Conservation (phyloP, 2,113 vertebrate genomes). For the Opisthocomus hoazin region DNA sequence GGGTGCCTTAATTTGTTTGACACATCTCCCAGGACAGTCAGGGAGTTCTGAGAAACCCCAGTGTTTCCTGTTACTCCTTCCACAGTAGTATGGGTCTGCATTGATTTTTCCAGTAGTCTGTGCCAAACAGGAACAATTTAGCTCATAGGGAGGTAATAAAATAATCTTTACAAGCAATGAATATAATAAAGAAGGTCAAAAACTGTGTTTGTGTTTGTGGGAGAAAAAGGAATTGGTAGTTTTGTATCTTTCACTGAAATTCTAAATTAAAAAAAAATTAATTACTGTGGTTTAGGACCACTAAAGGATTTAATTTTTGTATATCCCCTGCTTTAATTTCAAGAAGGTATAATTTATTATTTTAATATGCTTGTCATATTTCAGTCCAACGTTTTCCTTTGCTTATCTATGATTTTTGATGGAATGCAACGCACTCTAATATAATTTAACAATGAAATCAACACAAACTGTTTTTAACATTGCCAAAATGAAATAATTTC, state of each 20-base stretch:
- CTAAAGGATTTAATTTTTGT: neutral
- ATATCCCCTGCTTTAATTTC: neutral
- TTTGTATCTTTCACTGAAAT: neutral
- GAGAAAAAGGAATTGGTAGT: neutral
- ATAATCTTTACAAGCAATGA: conserved; percentile 15
- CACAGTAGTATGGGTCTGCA: neutral
- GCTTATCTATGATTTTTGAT: neutral
- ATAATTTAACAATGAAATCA: neutral
- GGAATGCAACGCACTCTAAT: neutral
- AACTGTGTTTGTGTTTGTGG: neutral
- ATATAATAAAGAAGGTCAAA: neutral
- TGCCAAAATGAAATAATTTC: neutral
- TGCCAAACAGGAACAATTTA: conserved; percentile 59
- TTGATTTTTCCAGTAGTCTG: conserved; percentile 56
- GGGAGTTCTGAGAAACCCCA: conserved; percentile 52
- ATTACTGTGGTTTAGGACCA: neutral
- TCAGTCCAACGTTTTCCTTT: neutral
- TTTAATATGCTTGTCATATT: neutral
- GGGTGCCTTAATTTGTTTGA: conserved; percentile 30
- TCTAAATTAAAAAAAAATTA: neutral
- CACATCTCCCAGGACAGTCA: conserved; percentile 6
- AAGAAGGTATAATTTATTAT: neutral
- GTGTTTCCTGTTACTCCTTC: conserved; percentile 48
- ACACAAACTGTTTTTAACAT: neutral
- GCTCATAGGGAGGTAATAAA: conserved; percentile 34